Conservation (phyloP, 2,888 invertebrate genomes). For the Gandaritis pyraliata region DNA sequence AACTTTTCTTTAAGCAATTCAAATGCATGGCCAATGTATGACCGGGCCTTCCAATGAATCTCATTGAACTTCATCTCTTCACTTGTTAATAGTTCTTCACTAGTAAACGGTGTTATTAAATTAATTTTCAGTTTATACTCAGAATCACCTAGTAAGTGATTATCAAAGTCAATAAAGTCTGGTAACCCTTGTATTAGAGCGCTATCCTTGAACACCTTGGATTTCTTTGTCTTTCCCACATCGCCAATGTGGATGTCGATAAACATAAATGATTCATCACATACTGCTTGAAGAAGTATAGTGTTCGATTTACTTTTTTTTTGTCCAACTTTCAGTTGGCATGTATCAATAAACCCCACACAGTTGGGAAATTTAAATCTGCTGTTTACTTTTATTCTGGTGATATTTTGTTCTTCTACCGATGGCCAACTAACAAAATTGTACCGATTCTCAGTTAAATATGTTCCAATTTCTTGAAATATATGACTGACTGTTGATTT, state of each 20-base stretch:
- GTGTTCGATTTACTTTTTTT: conserved; percentile 59
- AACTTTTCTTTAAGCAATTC: conserved; percentile 70
- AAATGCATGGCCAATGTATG: conserved; percentile 73
- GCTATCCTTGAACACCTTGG: conserved; percentile 70
- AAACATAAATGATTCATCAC: conserved; percentile 74
- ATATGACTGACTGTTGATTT: conserved; percentile 73
- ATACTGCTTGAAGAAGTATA: conserved; percentile 75
- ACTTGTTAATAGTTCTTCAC: conserved; percentile 70
- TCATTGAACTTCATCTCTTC: conserved; percentile 81
- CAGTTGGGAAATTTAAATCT: conserved; percentile 75
- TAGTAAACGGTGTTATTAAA: conserved; percentile 72
- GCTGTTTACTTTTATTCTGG: conserved; percentile 73
- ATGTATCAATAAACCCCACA: conserved; percentile 75
- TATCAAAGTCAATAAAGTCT: conserved; percentile 72
- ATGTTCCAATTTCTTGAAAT: conserved; percentile 68
- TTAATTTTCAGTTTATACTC: conserved; percentile 71
- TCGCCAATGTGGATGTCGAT: conserved; percentile 69
- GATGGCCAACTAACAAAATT: conserved; percentile 75
- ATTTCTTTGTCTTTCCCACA: conserved; percentile 66
- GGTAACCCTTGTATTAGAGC: conserved; percentile 62
- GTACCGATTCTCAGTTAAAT: conserved; percentile 63
- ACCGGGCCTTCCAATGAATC: conserved; percentile 68
- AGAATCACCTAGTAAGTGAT: conserved; percentile 73
- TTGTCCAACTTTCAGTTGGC: conserved; percentile 67
- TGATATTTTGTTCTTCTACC: conserved; percentile 72